Evolutionary conservation across 2,888 invertebrate species (phyloP).

Genomic region (Lampropteryx suffumata): DNA sequence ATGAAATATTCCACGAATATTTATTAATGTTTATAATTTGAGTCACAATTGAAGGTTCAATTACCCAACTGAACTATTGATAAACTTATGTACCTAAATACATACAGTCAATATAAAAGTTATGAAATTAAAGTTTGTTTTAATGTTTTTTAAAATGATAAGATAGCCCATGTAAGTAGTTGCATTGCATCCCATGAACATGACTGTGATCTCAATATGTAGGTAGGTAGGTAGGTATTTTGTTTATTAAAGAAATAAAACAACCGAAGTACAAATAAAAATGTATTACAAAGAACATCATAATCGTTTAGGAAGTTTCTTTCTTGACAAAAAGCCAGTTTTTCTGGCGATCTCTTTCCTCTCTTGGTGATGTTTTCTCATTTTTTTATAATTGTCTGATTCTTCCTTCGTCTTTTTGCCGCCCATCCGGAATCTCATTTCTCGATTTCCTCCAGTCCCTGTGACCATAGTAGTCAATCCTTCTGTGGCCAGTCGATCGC

Average conservation of each 20-base stretch:
- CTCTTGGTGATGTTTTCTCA: conserved; percentile 87
- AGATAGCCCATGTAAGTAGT: too few relatives aligned
- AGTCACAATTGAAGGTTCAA: neutral
- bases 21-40: too few relatives aligned
- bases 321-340: conserved; percentile 70
- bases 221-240: too few relatives aligned
- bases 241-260: neutral
- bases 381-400: conserved; percentile 81
- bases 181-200: too few relatives aligned
- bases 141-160: neutral
- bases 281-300: conserved; percentile 27
- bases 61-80: conserved; percentile 15
- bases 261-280: neutral
- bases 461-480: conserved; percentile 72
- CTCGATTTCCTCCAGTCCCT: conserved; percentile 87
- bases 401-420: conserved; percentile 74
- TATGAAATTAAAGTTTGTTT: neutral
- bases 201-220: too few relatives aligned
- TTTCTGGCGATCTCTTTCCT: conserved; percentile 84
- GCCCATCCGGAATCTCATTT: conserved; percentile 89
- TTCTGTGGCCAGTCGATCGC: conserved; percentile 87
- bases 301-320: conserved; percentile 53
- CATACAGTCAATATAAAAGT: neutral
- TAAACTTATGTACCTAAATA: too few relatives aligned
- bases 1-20: too few relatives aligned